Base-by-base conservation (phyloP, 2,888 invertebrate species). In the Cinara cedri region DNA sequence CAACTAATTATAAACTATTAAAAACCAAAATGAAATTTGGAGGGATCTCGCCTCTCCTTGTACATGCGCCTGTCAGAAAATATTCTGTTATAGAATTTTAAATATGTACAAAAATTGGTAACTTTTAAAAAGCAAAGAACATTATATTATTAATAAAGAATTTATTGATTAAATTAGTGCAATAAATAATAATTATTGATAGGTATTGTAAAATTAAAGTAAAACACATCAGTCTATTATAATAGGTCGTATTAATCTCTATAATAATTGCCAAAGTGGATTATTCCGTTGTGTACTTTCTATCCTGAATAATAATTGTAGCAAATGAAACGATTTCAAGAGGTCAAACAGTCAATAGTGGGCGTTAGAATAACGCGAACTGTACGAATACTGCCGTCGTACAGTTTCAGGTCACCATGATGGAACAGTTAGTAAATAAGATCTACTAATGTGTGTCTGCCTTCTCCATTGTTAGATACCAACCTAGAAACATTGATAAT, bases 331-430 rank as follows among this genome's bases (percentile, higher is more conserved):
- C 19, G 76, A 68, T 68, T 76, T 76, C 76, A 57, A 46, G 68
- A 76, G 76, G 76, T 76, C 76, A 76, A 76, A 76, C 49, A 76
- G 66, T 76, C 68, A 76, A 66, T 68, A 68, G 76, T 76, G 68
- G 76, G 76, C 76, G 68, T 55, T 76, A 57, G 24, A 68, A 76
- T 34, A 57, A 68, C 57, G 19, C 19, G 19, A 14, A 66, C 21
- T 68, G 49, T 68, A 57, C 34, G n/a, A 55, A 55, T 42, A 75
- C 11, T 42, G 21, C 21, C 14, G 63, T 62, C 74, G 24, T 57
- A 68, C 76, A 76, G 66, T 76, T 68, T 76, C 66, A 76, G 76
- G 76, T 76, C 68, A 68, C 57, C 49, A 76, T 68, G 57, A 68
- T 66, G 14, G 55, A 76, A 76, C 19, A 57, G 55, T 55, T 46